Evolutionary conservation across 1,140 invertebrate species (phyloP).

Genomic region (Meloidogyne exigua): DNA sequence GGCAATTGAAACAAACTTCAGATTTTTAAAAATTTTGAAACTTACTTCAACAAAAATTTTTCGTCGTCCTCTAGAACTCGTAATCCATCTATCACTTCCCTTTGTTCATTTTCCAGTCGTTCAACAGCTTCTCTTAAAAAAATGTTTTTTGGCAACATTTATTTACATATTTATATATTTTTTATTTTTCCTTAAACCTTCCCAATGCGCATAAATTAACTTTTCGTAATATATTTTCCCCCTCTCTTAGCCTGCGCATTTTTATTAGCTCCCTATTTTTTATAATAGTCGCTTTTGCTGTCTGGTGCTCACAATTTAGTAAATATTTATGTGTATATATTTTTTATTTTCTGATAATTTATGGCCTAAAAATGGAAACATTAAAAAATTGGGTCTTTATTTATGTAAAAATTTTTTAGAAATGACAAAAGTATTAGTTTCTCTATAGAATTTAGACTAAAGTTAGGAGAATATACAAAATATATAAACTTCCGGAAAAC

Average conservation of each 20-base stretch:
- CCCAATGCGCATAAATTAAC: neutral
- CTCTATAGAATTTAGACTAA: no score
- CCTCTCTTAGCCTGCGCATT: neutral
- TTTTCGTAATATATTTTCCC: constrained; percentile 4
- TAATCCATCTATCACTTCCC: constrained; percentile 10
- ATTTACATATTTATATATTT: constrained; percentile 22
- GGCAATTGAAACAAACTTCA: no score
- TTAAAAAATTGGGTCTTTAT: neutral
- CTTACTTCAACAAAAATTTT: constrained; percentile 3
- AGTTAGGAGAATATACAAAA: no score
- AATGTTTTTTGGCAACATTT: neutral
- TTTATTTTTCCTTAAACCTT: neutral
- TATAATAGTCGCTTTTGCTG: neutral
- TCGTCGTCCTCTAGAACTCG: constrained; percentile 4
- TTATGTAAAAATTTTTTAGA: neutral
- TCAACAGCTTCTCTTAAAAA: constrained; percentile 14
- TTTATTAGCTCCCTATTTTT: neutral
- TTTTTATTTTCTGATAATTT: constrained; percentile 1
- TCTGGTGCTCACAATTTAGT: neutral
- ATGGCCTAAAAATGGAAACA: neutral
- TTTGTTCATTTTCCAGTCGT: constrained; percentile 12
- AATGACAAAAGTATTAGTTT: no score
- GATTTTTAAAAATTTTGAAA: no score
- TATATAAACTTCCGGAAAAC: no score
- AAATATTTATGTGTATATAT: neutral